A percentile compares a stretch with the other conserved stretches of the same genome.
Evolutionary conservation across 2,113 vertebrate genomes (phyloP).

Genomic region (Tricholaema leucomelas): DNA sequence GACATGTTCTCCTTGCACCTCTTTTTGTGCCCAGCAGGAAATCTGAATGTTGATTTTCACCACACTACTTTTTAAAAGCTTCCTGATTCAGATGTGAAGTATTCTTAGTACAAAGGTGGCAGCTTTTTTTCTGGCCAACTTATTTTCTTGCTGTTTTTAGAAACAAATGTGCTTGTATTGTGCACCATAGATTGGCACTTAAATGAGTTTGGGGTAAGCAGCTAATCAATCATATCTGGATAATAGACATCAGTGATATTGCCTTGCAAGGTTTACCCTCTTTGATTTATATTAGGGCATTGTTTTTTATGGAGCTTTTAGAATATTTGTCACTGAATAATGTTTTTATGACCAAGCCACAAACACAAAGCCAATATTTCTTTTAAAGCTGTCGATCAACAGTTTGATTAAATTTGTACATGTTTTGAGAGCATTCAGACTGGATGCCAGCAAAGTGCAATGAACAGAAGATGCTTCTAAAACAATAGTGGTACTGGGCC

Average conservation of each 20-base stretch:
- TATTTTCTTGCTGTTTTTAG: slow-evolving; percentile 38
- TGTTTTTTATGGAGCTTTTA: slow-evolving; percentile 60
- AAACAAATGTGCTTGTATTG: neutral
- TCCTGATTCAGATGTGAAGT: neutral
- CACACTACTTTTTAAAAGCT: neutral
- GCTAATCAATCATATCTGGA: slow-evolving; percentile 42
- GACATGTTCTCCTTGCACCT: neutral
- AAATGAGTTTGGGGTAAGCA: slow-evolving; percentile 43
- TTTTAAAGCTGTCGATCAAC: slow-evolving; percentile 33
- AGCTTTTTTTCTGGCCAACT: neutral
- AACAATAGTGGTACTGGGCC: neutral
- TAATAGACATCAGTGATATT: slow-evolving; percentile 61
- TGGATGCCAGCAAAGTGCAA: neutral
- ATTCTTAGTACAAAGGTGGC: neutral
- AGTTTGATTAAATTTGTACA: slow-evolving; percentile 37
- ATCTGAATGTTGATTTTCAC: neutral
- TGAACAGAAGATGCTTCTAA: neutral
- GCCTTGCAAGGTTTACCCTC: slow-evolving; percentile 58
- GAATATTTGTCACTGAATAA: slow-evolving; percentile 66
- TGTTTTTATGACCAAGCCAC: slow-evolving; percentile 53
- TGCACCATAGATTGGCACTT: neutral
- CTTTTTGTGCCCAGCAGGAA: neutral
- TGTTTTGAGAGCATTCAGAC: slow-evolving; percentile 22
- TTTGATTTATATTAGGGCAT: slow-evolving; percentile 57
- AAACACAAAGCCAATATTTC: slow-evolving; percentile 50